Conservation (phyloP, 2,113 vertebrate species). For the Hipposideros armiger region DNA sequence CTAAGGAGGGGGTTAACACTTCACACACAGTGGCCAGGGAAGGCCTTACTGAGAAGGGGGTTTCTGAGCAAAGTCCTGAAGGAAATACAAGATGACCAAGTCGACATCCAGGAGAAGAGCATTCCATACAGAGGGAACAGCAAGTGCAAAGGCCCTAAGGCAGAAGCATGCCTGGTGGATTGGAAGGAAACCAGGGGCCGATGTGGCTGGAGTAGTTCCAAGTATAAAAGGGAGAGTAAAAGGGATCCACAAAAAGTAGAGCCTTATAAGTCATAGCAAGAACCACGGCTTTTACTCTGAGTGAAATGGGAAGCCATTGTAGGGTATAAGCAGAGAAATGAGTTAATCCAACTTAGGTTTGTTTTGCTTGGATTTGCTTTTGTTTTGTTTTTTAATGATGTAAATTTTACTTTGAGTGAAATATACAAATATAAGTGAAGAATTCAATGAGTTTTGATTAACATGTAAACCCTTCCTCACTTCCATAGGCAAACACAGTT, state of each 20-base stretch:
- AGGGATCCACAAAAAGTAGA: background rate
- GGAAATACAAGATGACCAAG: background rate
- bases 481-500: background rate
- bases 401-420: background rate
- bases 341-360: background rate
- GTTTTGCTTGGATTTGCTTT: background rate
- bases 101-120: background rate
- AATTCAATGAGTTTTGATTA: background rate
- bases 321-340: background rate
- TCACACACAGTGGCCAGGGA: background rate
- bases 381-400: background rate
- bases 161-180: background rate
- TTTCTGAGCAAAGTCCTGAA: background rate
- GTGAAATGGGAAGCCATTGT: background rate
- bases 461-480: background rate
- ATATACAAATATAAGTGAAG: background rate
- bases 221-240: background rate
- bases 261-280: background rate
- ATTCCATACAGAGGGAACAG: background rate
- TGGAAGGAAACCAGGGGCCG: constrained; percentile 33
- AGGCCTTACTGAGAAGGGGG: background rate
- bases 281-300: background rate
- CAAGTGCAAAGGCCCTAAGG: background rate
- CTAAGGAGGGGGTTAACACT: background rate
- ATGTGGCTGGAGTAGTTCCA: background rate